Conservation (phyloP, 2,797 vertebrate species). For the Pempheris klunzingeri region DNA sequence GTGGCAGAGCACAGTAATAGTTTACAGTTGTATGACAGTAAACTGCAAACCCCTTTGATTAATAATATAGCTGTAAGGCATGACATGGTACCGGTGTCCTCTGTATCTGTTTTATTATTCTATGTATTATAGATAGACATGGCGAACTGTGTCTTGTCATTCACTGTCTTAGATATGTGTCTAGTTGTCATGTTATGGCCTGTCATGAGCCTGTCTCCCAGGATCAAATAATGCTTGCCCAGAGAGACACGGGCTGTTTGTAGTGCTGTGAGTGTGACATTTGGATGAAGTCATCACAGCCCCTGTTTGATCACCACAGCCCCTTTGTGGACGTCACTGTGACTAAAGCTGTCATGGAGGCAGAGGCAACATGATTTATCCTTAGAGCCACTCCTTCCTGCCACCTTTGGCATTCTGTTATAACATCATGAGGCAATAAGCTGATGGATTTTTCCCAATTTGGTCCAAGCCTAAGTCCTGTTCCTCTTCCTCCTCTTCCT, state of each 20-base stretch:
- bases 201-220: slow-evolving; percentile 72
- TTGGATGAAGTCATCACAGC: slow-evolving; percentile 82
- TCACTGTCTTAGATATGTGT: slow-evolving; percentile 71
- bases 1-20: slow-evolving; percentile 72
- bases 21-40: slow-evolving; percentile 82
- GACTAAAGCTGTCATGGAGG: slow-evolving; percentile 78
- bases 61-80: slow-evolving; percentile 78
- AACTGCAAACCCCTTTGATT: slow-evolving; percentile 78
- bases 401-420: slow-evolving; percentile 76
- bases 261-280: slow-evolving; percentile 69
- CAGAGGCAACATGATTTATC: slow-evolving; percentile 78
- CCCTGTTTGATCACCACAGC: slow-evolving; percentile 76
- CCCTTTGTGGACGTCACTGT: slow-evolving; percentile 79
- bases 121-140: slow-evolving; percentile 74
- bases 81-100: slow-evolving; percentile 62
- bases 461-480: slow-evolving; percentile 44
- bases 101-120: slow-evolving; percentile 74
- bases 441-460: slow-evolving; percentile 78
- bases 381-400: slow-evolving; percentile 73
- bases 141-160: slow-evolving; percentile 70
- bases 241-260: slow-evolving; percentile 66
- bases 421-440: slow-evolving; percentile 77
- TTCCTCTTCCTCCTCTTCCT: slow-evolving; percentile 31
- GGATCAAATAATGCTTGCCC: slow-evolving; percentile 76
- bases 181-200: slow-evolving; percentile 70